phyloP scores from a whole-genome alignment of 2,888 invertebrate genomes.

The Chymomyza caudatula region DNA sequence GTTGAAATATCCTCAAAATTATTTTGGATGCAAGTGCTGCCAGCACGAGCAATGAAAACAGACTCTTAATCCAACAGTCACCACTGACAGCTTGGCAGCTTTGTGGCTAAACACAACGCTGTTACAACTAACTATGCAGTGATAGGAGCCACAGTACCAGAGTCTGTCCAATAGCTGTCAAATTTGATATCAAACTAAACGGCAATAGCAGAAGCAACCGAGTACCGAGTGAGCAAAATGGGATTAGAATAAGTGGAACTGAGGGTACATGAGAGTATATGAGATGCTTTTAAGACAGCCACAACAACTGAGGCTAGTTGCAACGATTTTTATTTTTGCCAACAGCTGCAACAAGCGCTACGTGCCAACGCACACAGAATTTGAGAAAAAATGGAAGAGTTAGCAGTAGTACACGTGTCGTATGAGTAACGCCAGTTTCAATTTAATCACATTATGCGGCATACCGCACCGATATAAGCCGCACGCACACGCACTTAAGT shows the following conservation, averaged over 20 bases:
- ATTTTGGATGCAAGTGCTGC: too few relatives aligned
- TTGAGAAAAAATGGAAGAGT: too few relatives aligned
- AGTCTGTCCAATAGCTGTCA: constrained; percentile 63
- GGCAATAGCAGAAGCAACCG: neutral
- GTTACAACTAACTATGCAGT: neutral
- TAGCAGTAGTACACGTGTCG: neutral
- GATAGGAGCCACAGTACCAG: neutral
- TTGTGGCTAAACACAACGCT: neutral
- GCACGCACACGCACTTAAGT: neutral
- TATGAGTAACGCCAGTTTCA: neutral
- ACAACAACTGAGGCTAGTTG: too few relatives aligned
- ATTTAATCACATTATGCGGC: constrained; percentile 26
- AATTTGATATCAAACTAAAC: constrained; percentile 61
- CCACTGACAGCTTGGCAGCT: neutral
- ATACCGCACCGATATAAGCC: neutral
- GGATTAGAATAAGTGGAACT: too few relatives aligned
- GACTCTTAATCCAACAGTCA: too few relatives aligned
- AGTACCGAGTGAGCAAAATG: neutral
- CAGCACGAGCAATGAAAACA: too few relatives aligned
- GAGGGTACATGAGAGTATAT: too few relatives aligned
- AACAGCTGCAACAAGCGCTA: too few relatives aligned
- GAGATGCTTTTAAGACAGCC: too few relatives aligned
- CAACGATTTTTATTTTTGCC: too few relatives aligned
- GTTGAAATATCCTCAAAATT: too few relatives aligned
- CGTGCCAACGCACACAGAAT: too few relatives aligned